Evolutionary conservation across 2,113 vertebrate genomes (phyloP).

Genomic region (Melanostigma gelatinosum): DNA sequence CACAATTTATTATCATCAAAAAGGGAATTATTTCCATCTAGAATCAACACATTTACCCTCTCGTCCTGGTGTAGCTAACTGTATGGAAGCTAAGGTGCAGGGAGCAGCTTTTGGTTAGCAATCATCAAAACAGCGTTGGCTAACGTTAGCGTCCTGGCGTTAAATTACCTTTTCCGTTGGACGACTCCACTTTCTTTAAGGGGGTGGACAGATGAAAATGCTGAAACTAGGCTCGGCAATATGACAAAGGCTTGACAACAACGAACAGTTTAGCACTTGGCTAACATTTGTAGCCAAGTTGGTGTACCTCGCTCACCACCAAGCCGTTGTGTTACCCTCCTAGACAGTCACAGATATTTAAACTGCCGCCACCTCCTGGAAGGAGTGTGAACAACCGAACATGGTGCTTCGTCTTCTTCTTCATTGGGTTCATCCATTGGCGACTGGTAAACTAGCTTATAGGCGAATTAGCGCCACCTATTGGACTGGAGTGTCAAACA

Average conservation of each 20-base stretch:
- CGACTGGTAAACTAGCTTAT: neutral
- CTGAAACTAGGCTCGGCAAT: neutral
- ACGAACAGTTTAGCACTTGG: neutral
- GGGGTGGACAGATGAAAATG: fast-evolving
- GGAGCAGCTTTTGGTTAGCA: neutral
- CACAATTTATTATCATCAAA: neutral
- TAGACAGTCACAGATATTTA: no score
- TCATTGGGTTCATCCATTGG: neutral
- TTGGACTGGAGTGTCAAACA: neutral
- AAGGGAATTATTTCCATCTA: neutral
- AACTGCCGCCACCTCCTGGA: slow-evolving; percentile 35
- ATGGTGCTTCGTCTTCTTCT: neutral
- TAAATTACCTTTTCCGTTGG: slow-evolving; percentile 28
- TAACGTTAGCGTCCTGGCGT: neutral
- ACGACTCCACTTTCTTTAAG: slow-evolving; percentile 7
- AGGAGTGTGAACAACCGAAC: slow-evolving; percentile 34
- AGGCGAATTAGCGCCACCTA: neutral
- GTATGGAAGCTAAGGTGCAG: neutral
- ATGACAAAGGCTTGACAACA: no score
- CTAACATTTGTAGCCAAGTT: neutral
- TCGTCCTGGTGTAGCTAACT: neutral
- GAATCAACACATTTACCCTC: fast-evolving
- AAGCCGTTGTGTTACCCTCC: no score
- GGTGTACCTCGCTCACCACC: no score
- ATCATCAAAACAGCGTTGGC: neutral